These are phyloP conservation scores for Pristionchus maxplancki DNA, from an alignment of 2,888 invertebrate genomes.

Conservation along the genomic window DNA sequence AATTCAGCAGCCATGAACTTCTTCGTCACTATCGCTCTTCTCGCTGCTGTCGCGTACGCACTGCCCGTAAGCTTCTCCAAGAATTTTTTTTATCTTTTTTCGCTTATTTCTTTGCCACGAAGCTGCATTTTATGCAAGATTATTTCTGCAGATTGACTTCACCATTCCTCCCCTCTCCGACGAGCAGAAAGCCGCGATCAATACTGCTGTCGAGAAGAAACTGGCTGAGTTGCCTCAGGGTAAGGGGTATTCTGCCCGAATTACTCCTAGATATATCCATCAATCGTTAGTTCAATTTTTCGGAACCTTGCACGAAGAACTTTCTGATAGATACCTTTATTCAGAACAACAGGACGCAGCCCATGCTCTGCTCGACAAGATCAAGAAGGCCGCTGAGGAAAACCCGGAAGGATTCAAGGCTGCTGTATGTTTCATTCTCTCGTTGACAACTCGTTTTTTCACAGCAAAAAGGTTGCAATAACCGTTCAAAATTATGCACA, in stretches of 20 bases:
- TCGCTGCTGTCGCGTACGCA: not conserved
- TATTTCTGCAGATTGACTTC: slow-evolving; percentile 3
- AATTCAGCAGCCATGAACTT: not conserved
- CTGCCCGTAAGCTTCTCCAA: not conserved
- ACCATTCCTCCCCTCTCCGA: slow-evolving; percentile 13
- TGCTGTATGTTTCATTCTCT: not conserved
- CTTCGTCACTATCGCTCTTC: not conserved
- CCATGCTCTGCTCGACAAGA: not conserved
- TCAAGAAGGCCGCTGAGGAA: not conserved
- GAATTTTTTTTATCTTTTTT: not conserved
- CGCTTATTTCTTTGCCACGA: too few relatives aligned
- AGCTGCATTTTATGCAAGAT: too few relatives aligned
- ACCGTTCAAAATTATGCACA: too few relatives aligned
- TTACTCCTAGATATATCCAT: too few relatives aligned
- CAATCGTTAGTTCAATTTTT: not conserved
- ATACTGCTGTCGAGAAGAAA: not conserved
- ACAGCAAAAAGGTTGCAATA: too few relatives aligned
- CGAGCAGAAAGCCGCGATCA: not conserved
- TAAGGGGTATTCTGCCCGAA: too few relatives aligned
- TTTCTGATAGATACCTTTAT: not conserved
- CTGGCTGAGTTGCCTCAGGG: not conserved
- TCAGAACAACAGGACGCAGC: not conserved
- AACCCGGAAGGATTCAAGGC: slow-evolving; percentile 16
- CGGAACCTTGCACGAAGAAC: too few relatives aligned
- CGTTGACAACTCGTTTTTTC: too few relatives aligned